Evolutionary conservation across 2,797 vertebrate genomes (phyloP).

Genomic region (Microctenopoma stevenorrisi): DNA sequence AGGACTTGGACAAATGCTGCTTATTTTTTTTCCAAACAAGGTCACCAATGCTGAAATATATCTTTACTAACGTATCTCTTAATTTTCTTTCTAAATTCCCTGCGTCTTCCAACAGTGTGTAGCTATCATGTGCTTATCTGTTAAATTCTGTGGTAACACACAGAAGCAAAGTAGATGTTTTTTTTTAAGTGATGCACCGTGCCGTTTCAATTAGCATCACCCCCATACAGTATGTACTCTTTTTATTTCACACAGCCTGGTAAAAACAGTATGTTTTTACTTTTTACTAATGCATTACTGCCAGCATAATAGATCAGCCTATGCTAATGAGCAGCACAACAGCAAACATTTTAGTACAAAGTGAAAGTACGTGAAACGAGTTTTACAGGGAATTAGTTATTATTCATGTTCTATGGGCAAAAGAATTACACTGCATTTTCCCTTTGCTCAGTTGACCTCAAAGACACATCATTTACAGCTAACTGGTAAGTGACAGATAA

Average conservation of each 20-base stretch:
- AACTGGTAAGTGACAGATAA: conserved; percentile 73
- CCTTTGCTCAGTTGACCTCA: conserved; percentile 41
- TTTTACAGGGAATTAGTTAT: conserved; percentile 12
- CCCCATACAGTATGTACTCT: not conserved
- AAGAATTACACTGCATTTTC: conserved; percentile 37
- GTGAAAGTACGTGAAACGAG: conserved; percentile 6
- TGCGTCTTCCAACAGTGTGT: too few species aligned
- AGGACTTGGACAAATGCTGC: conserved; percentile 20
- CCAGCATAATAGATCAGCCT: conserved; percentile 2
- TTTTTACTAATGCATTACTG: not conserved
- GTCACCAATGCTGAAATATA: not conserved
- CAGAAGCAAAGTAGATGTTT: conserved; percentile 6
- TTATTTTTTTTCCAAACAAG: conserved; percentile 20
- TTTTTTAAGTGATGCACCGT: conserved; percentile 34
- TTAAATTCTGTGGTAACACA: not conserved
- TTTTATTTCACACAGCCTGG: conserved; percentile 8
- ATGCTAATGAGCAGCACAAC: conserved; percentile 10
- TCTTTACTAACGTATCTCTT: conserved; percentile 7
- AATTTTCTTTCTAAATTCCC: not conserved
- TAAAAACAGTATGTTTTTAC: conserved; percentile 6
- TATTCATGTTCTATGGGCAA: conserved; percentile 37
- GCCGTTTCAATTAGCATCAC: conserved; percentile 8
- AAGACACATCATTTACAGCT: conserved; percentile 58
- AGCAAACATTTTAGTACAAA: conserved; percentile 16
- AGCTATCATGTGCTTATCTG: too few species aligned